These are phyloP conservation scores for Leptopilina boulardi DNA, from an alignment of 1,140 invertebrate genomes.

Conservation along the genomic window DNA sequence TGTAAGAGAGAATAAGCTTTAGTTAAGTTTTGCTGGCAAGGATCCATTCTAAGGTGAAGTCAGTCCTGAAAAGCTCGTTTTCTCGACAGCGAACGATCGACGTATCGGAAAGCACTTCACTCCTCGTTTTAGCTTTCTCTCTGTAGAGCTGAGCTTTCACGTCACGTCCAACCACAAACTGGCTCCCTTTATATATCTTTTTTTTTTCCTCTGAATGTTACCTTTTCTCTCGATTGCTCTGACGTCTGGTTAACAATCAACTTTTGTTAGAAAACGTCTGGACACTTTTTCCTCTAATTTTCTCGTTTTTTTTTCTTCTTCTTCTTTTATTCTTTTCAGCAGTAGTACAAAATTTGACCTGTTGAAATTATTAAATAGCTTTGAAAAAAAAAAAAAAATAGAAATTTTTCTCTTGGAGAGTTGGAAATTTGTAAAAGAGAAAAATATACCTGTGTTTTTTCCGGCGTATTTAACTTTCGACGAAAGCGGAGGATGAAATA, in stretches of 20 bases:
- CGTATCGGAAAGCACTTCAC: conserved; percentile 57
- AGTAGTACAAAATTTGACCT: no score
- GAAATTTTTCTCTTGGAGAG: background rate
- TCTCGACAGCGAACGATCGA: conserved; percentile 43
- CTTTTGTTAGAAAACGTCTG: conserved; percentile 4
- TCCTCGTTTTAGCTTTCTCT: conserved; percentile 23
- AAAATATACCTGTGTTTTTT: background rate
- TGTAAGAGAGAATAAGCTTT: background rate
- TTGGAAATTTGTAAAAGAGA: background rate
- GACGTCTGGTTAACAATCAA: conserved; percentile 16
- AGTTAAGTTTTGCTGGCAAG: background rate
- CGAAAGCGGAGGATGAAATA: conserved; percentile 4
- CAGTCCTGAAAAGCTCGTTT: conserved; percentile 48
- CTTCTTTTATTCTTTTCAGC: no score
- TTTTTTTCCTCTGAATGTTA: conserved; percentile 3
- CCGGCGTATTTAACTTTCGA: conserved; percentile 8
- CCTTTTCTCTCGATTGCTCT: conserved; percentile 6
- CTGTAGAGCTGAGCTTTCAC: conserved; percentile 20
- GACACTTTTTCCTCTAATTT: background rate
- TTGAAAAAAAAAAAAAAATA: no score
- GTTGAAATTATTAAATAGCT: no score
- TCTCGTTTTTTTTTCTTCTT: background rate
- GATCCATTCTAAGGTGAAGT: conserved; percentile 25
- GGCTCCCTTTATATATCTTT: conserved; percentile 3
- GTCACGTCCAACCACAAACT: conserved; percentile 25